These are phyloP conservation scores for Petrolisthes manimaculis DNA, from an alignment of 2,888 invertebrate genomes.

Conservation along the genomic window DNA sequence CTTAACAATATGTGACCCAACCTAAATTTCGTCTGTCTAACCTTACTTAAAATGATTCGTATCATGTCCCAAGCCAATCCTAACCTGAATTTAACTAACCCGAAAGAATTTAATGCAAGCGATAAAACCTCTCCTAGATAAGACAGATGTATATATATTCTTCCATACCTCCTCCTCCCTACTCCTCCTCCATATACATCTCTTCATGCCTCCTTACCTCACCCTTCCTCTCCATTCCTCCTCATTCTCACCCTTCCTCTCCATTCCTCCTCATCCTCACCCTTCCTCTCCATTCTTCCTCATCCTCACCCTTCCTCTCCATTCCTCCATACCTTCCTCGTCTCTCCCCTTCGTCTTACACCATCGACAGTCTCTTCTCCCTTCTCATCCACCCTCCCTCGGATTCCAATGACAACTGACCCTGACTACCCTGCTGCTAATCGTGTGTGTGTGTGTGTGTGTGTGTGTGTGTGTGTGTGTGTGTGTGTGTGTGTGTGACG, in stretches of 20 bases:
- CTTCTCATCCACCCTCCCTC: constrained; percentile 8
- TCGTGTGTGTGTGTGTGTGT: too few relatives aligned
- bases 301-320: background rate
- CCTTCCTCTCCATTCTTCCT: background rate
- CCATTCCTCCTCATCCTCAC: background rate
- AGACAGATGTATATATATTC: too few relatives aligned
- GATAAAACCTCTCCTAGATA: too few relatives aligned
- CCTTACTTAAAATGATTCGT: too few relatives aligned
- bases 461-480: too few relatives aligned
- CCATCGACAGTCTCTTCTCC: background rate
- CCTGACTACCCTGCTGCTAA: constrained; percentile 42
- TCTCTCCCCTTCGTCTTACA: background rate
- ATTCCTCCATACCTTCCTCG: background rate
- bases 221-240: background rate
- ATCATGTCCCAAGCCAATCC: too few relatives aligned
- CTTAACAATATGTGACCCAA: background rate
- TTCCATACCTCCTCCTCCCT: too few relatives aligned
- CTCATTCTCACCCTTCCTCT: background rate
- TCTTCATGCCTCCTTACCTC: background rate
- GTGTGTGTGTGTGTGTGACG: too few relatives aligned
- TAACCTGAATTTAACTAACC: too few relatives aligned
- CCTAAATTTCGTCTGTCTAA: too few relatives aligned
- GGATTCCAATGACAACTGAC: constrained; percentile 34
- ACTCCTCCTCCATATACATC: too few relatives aligned
- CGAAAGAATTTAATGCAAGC: too few relatives aligned